phyloP scores from a whole-genome alignment of 2,888 invertebrate genomes.

The Ernsta delagoae region DNA sequence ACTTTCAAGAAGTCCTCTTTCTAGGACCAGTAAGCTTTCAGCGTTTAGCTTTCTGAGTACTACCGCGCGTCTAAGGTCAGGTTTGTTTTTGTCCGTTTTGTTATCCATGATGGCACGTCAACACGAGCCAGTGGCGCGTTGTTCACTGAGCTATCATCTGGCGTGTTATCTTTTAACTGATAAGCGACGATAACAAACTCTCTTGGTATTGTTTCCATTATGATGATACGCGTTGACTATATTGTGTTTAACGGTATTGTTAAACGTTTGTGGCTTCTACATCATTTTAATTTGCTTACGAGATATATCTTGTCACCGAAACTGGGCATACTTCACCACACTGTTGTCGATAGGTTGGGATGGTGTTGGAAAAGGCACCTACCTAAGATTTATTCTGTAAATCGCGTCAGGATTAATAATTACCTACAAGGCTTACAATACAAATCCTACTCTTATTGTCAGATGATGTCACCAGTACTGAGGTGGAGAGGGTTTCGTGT shows the following conservation, averaged over 20 bases:
- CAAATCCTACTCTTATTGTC: not conserved
- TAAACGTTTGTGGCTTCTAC: not conserved
- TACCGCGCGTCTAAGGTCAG: slow-evolving; percentile 61
- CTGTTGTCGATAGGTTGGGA: no score
- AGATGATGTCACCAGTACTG: not conserved
- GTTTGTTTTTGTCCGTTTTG: slow-evolving; percentile 56
- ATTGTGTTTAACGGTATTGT: slow-evolving; percentile 21
- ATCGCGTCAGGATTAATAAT: not conserved
- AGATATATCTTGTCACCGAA: no score
- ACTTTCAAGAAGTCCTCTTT: slow-evolving; percentile 73
- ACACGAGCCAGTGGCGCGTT: slow-evolving; percentile 60
- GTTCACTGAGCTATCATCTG: slow-evolving; percentile 65
- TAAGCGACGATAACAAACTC: slow-evolving; percentile 65
- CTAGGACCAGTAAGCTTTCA: slow-evolving; percentile 70
- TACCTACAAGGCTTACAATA: not conserved
- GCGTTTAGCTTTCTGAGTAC: slow-evolving; percentile 72
- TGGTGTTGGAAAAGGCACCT: no score
- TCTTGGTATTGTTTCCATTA: slow-evolving; percentile 42
- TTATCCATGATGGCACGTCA: slow-evolving; percentile 73
- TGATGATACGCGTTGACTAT: slow-evolving; percentile 27
- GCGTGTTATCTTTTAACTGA: slow-evolving; percentile 60
- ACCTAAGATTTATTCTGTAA: no score
- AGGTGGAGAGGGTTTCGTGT: not conserved
- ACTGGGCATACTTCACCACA: no score
- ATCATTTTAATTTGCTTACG: no score